Conservation (phyloP, 2,113 vertebrate genomes). For the Genyomyrus donnyi region DNA sequence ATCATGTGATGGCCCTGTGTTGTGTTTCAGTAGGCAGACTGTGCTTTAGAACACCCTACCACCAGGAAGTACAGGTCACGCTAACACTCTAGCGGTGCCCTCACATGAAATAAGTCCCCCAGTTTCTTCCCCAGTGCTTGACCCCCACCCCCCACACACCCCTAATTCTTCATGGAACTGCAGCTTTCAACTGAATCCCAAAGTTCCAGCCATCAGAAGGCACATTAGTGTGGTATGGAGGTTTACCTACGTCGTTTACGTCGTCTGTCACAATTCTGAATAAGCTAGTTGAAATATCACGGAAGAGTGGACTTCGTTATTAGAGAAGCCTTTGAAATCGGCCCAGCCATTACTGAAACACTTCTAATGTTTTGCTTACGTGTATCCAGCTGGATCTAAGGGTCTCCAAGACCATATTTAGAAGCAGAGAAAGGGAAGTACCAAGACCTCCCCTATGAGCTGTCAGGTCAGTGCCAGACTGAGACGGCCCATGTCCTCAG, state of each 20-base stretch:
- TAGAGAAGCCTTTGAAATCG: neutral
- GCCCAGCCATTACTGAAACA: slow-evolving; percentile 2
- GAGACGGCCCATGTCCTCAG: neutral
- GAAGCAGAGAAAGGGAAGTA: neutral
- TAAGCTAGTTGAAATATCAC: neutral
- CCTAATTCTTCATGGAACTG: neutral
- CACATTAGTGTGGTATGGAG: neutral
- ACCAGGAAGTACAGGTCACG: neutral
- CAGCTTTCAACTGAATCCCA: neutral
- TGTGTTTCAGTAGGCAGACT: neutral
- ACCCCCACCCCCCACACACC: neutral
- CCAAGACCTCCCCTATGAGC: neutral
- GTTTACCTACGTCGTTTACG: neutral
- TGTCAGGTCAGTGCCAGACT: neutral
- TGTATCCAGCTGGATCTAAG: neutral
- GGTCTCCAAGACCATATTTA: neutral
- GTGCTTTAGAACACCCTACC: neutral
- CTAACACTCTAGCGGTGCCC: neutral
- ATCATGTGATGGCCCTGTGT: neutral
- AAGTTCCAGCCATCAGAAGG: neutral
- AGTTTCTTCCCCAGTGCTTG: neutral
- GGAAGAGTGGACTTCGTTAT: neutral
- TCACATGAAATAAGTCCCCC: neutral
- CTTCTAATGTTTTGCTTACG: slow-evolving; percentile 5
- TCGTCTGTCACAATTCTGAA: neutral